phyloP scores from a whole-genome alignment of 2,888 invertebrate genomes.

The Drosophila algonquin region DNA sequence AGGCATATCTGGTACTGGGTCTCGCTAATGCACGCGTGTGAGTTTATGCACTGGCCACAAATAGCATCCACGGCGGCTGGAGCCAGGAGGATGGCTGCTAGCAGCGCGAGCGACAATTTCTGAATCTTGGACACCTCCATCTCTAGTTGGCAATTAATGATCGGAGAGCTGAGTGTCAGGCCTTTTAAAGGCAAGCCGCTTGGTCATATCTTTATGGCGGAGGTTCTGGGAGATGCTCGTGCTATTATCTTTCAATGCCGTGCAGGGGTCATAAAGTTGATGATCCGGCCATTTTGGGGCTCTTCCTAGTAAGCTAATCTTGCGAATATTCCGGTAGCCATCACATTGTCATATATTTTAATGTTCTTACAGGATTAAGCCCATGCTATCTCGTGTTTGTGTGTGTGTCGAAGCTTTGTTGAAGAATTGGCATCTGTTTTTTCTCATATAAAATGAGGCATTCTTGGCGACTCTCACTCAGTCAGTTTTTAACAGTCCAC shows the following conservation, averaged over 20 bases:
- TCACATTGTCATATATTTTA: conserved; percentile 19
- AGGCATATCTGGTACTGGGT: conserved; percentile 61
- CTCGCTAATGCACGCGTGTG: conserved; percentile 61
- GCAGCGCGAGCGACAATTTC: conserved; percentile 32
- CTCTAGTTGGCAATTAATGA: conserved; percentile 46
- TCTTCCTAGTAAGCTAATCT: conserved; percentile 44
- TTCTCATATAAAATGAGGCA: conserved; percentile 56
- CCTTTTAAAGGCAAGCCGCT: conserved; percentile 59
- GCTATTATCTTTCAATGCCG: conserved; percentile 68
- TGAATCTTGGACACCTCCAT: conserved; percentile 47
- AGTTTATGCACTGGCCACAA: conserved; percentile 66
- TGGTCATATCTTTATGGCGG: conserved; percentile 57
- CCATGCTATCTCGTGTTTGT: conserved; percentile 24
- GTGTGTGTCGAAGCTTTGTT: neutral
- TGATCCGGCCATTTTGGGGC: conserved; percentile 32
- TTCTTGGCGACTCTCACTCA: conserved; percentile 29
- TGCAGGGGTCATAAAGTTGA: conserved; percentile 31
- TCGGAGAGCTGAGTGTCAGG: conserved; percentile 19
- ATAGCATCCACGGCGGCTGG: conserved; percentile 45
- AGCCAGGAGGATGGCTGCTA: conserved; percentile 30
- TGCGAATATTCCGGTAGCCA: conserved; percentile 21
- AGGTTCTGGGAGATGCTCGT: neutral
- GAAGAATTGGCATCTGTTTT: neutral
- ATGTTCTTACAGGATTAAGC: conserved; percentile 21
- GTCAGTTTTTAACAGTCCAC: conserved; percentile 28